Evolutionary conservation across 1,140 invertebrate species (phyloP).

Genomic region (Argopecten irradians): DNA sequence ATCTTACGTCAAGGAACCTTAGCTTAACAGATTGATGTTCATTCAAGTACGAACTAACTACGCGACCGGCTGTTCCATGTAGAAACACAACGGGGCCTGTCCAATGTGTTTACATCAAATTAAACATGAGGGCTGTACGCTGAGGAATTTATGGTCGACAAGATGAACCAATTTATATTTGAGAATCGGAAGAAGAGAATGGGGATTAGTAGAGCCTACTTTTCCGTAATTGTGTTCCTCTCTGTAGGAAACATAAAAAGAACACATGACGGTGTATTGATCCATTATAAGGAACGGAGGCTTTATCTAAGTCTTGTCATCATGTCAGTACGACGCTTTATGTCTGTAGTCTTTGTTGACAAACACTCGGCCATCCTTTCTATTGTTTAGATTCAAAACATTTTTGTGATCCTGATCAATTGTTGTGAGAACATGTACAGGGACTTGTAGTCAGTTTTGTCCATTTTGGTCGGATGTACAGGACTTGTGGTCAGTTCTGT

Average conservation of each 20-base stretch:
- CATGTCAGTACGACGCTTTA: neutral
- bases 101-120: neutral
- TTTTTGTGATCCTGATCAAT: neutral
- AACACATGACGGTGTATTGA: neutral
- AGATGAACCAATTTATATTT: constrained; percentile 23
- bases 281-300: neutral
- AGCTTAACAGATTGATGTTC: neutral
- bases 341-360: neutral
- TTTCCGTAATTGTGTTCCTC: neutral
- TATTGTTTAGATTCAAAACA: neutral
- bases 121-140: neutral
- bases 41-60: neutral
- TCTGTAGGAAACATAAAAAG: constrained; percentile 21
- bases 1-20: neutral
- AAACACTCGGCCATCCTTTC: neutral
- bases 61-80: neutral
- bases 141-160: constrained; percentile 21
- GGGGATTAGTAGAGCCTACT: neutral
- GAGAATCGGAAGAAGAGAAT: neutral
- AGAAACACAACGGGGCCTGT: neutral
- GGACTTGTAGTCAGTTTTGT: neutral
- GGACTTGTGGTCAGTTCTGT: neutral
- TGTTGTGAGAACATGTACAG: neutral
- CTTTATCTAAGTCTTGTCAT: neutral
- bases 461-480: too few relatives aligned